Percentiles rank a stretch among this genome's conserved stretches.
phyloP scores from a whole-genome alignment of 2,888 invertebrate genomes.

The Ochropleura leucogaster region DNA sequence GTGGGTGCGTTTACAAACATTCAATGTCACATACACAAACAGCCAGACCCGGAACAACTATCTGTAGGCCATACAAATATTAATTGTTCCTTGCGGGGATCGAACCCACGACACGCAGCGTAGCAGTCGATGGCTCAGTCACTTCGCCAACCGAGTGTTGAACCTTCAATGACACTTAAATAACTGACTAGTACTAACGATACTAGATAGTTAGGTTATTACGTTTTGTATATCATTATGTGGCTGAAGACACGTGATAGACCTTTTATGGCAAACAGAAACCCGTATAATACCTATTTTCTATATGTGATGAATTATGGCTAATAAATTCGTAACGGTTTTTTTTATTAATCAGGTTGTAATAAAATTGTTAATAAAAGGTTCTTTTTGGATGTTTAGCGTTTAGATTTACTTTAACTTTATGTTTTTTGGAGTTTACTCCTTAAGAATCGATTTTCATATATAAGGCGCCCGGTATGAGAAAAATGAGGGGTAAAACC shows the following conservation, averaged over 20 bases:
- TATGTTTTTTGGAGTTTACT: no score
- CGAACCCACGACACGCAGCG: no score
- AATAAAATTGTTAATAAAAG: background rate
- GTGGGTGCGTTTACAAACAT: no score
- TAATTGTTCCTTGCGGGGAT: no score
- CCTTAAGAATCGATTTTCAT: no score
- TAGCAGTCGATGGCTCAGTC: no score
- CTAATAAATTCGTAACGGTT: conserved; percentile 8
- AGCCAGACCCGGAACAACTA: no score
- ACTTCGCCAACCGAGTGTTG: background rate
- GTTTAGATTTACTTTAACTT: background rate
- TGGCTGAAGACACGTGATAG: background rate
- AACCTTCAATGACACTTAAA: background rate
- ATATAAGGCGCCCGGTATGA: no score
- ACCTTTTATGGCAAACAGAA: conserved; percentile 5
- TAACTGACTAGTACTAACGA: background rate
- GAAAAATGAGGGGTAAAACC: no score
- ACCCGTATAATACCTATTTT: background rate
- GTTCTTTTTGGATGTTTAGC: background rate
- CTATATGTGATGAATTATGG: background rate
- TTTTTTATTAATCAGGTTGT: background rate
- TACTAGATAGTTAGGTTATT: background rate
- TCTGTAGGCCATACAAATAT: no score
- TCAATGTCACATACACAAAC: no score
- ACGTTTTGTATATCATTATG: background rate